A percentile compares a stretch with the other conserved stretches of the same genome.
phyloP scores from a whole-genome alignment of 2,797 vertebrate genomes.

The Hypotaenidia okinawae region DNA sequence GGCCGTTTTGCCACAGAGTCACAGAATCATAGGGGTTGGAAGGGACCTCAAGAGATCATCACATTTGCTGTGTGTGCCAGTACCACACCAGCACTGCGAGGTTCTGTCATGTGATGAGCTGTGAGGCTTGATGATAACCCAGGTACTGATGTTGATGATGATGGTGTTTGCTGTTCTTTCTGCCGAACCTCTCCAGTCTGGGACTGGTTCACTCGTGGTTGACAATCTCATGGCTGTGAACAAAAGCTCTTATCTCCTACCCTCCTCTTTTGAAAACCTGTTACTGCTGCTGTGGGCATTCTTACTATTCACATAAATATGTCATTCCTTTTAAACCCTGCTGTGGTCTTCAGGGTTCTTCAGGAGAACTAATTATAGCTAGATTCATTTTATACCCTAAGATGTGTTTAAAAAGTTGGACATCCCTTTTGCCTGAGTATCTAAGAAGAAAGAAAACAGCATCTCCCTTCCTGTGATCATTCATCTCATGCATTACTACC shows the following conservation, averaged over 20 bases:
- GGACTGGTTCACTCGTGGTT: neutral
- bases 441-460: neutral
- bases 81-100: neutral
- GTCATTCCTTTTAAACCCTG: slow-evolving; percentile 28
- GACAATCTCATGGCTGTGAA: neutral
- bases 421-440: neutral
- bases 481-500: neutral
- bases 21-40: no score
- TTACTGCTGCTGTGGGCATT: neutral
- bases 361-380: neutral
- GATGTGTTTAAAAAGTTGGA: neutral
- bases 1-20: no score
- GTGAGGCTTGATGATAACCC: neutral
- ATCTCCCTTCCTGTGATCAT: neutral
- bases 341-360: slow-evolving; percentile 22
- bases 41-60: no score
- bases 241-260: neutral
- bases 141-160: neutral
- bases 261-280: neutral
- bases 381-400: slow-evolving; percentile 9
- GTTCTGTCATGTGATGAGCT: neutral
- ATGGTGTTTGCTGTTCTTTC: neutral
- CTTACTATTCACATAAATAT: slow-evolving; percentile 46
- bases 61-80: accelerated
- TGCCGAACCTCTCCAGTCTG: neutral